Evolutionary conservation across 2,888 invertebrate species (phyloP).

Genomic region (Euspilapteryx auroguttella): DNA sequence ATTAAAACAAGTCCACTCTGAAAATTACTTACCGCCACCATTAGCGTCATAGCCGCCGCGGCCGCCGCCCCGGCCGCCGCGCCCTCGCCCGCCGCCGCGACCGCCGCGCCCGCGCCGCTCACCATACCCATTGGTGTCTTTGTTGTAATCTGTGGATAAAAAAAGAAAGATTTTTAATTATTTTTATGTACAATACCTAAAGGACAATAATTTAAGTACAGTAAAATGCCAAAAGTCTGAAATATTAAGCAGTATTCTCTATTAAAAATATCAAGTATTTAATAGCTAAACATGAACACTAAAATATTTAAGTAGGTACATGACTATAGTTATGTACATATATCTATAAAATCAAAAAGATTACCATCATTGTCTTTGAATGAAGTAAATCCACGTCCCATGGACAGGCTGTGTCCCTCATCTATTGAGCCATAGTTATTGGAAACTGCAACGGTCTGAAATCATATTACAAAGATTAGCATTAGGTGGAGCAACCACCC

Average conservation of each 20-base stretch:
- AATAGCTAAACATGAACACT: no score
- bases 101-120: constrained; percentile 34
- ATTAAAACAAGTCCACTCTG: background rate
- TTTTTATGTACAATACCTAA: no score
- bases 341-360: no score
- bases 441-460: no score
- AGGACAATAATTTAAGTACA: no score
- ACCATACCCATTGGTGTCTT: constrained; percentile 26
- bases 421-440: constrained; percentile 28
- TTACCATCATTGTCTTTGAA: constrained; percentile 23
- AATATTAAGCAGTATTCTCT: constrained; percentile 2
- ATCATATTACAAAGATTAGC: no score
- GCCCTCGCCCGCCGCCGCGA: constrained; percentile 26
- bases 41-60: constrained; percentile 30
- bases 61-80: constrained; percentile 27
- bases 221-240: no score
- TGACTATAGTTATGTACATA: no score
- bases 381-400: constrained; percentile 52
- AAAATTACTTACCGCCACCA: constrained; percentile 14
- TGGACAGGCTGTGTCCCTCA: constrained; percentile 49
- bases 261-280: no score
- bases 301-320: no score
- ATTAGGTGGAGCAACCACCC: no score
- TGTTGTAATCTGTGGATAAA: constrained; percentile 15
- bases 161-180: no score